A percentile compares a stretch with the other conserved stretches of the same genome.
phyloP scores from a whole-genome alignment of 2,797 vertebrate genomes.

The Fratercula arctica region DNA sequence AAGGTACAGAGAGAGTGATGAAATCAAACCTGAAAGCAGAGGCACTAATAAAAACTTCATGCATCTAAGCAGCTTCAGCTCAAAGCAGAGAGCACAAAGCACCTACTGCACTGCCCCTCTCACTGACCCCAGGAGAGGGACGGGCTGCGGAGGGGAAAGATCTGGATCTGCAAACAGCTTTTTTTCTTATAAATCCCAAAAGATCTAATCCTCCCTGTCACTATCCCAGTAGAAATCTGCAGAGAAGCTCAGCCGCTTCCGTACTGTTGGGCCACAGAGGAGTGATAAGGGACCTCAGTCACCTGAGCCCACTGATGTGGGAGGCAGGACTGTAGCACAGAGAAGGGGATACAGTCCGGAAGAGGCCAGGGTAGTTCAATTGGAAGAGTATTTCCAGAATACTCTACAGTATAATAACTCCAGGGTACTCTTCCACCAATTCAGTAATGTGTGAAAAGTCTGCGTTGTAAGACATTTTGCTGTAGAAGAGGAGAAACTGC shows the following conservation, averaged over 20 bases:
- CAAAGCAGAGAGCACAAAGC: neutral
- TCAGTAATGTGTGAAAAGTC: neutral
- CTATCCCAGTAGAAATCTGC: neutral
- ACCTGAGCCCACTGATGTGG: neutral
- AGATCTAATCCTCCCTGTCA: neutral
- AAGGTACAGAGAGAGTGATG: neutral
- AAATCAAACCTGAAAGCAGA: neutral
- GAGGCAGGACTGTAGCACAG: neutral
- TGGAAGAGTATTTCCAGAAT: neutral
- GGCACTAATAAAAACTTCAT: neutral
- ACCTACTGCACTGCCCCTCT: neutral
- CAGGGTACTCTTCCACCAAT: neutral
- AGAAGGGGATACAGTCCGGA: neutral
- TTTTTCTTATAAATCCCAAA: neutral
- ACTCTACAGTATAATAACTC: neutral
- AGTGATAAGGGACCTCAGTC: neutral
- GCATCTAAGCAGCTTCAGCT: neutral
- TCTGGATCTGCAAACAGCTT: neutral
- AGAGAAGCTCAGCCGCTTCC: neutral
- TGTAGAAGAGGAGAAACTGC: neutral
- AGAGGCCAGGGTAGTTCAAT: neutral
- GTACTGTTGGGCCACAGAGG: neutral
- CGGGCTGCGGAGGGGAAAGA: neutral
- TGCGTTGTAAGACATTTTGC: fast-evolving
- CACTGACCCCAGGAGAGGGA: neutral